Conservation (phyloP, 2,113 vertebrate species). For the Pteropus alecto region DNA sequence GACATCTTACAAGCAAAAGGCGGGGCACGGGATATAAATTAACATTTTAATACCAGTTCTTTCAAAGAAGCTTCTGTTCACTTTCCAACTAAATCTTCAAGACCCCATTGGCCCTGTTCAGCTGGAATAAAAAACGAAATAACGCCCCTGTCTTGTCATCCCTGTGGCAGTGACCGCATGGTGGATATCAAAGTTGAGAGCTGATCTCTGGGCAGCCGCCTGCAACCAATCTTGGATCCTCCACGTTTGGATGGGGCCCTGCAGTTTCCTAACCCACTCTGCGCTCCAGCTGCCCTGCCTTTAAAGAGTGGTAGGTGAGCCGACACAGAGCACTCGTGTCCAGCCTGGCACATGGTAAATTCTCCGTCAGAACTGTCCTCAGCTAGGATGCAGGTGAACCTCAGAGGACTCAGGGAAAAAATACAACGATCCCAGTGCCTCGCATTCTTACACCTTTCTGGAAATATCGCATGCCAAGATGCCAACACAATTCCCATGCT, state of each 20-base stretch:
- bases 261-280: not conserved
- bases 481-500: not conserved
- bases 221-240: accelerated
- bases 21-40: accelerated
- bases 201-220: not conserved
- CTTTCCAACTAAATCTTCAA: not conserved
- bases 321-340: accelerated
- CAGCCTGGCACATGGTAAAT: accelerated
- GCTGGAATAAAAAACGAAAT: not conserved
- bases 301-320: accelerated
- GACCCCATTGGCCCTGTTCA: not conserved
- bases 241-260: accelerated
- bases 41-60: not conserved
- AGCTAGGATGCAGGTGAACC: not conserved
- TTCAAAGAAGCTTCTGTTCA: not conserved
- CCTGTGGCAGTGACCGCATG: accelerated
- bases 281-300: not conserved
- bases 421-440: not conserved
- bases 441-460: not conserved
- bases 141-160: not conserved
- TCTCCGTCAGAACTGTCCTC: not conserved
- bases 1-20: not conserved
- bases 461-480: not conserved
- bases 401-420: not conserved
- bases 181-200: not conserved